Percentiles rank a stretch among this genome's conserved stretches.
Evolutionary conservation across 2,888 invertebrate genomes (phyloP).

Genomic region (Antheraea assamensis): DNA sequence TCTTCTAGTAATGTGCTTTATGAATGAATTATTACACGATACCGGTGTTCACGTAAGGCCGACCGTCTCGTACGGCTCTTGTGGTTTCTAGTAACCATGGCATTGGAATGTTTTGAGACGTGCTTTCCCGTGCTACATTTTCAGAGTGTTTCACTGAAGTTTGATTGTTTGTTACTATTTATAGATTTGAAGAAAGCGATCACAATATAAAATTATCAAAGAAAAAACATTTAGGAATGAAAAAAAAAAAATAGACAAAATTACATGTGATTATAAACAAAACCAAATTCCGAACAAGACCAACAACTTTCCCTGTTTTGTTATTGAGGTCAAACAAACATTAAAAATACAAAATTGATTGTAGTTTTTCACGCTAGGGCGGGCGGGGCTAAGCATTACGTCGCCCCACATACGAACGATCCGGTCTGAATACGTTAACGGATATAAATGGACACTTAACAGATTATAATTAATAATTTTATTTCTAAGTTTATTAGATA

Average conservation of each 20-base stretch:
- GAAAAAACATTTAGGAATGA: background rate
- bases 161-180: background rate
- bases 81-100: conserved; percentile 8
- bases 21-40: background rate
- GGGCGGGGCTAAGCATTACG: conserved; percentile 17
- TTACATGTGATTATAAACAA: background rate
- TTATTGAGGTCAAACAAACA: background rate
- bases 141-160: background rate
- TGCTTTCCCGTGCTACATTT: background rate
- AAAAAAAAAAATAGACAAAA: background rate
- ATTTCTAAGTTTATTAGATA: conserved; percentile 2
- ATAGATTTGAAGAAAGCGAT: background rate
- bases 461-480: conserved; percentile 11
- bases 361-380: conserved; percentile 17
- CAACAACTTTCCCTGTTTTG: conserved; percentile 1
- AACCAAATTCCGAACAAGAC: background rate
- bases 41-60: background rate
- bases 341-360: conserved; percentile 6
- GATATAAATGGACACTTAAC: conserved; percentile 11
- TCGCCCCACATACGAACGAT: conserved; percentile 16
- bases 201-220: background rate
- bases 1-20: background rate
- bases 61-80: background rate
- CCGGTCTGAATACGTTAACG: conserved; percentile 15
- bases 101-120: background rate